Evolutionary conservation across 2,888 invertebrate genomes (phyloP), one percentile per base, ranked within the genome.

Genomic region (Electrophaes corylata): DNA sequence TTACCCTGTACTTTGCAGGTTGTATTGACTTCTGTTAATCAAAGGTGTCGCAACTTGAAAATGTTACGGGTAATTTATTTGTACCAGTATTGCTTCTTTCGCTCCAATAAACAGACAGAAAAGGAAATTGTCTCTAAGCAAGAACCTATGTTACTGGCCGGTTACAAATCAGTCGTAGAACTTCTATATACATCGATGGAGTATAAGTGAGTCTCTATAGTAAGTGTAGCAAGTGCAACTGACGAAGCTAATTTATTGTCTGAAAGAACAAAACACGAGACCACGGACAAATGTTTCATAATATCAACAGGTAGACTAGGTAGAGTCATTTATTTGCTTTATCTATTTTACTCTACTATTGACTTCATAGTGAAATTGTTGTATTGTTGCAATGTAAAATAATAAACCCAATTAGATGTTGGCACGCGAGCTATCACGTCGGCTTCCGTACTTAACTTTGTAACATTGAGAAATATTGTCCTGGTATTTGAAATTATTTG

Each of bases 261-360:
- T 49, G 41, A 57, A 66, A 67, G 51, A 64, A 66, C 68, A 64
- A 69, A 71, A 70, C 60, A 67, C 53, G 67, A 47, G 54, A 70
- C 66, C 59, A 65, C 67, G 71, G 68, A 66, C 67, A 70, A 65
- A 63, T 55, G 65, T 75, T 74, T 71, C 71, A 65, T 63, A 73
- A 71, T 70, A 62, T 56, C 65, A 60, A 65, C 3, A 29, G 26
- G 26, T 29, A 29, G 26, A 10, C 26, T 20, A 20, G 20, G 20
- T 66, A 67, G 62, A 61, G 60, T 62, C 58, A 60, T 64, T 40
- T 65, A 69, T 65, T 71, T 65, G 67, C 62, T 71, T 66, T 60
- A 62, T 60, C 46, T 54, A 58, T 64, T 47, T 35, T 43, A 60
- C 41, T 56, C 55, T 23, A 49, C 50, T 54, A 43, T 59, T 64